Evolutionary conservation across 2,113 vertebrate species (phyloP).

Genomic region (Nycticorax nycticorax): DNA sequence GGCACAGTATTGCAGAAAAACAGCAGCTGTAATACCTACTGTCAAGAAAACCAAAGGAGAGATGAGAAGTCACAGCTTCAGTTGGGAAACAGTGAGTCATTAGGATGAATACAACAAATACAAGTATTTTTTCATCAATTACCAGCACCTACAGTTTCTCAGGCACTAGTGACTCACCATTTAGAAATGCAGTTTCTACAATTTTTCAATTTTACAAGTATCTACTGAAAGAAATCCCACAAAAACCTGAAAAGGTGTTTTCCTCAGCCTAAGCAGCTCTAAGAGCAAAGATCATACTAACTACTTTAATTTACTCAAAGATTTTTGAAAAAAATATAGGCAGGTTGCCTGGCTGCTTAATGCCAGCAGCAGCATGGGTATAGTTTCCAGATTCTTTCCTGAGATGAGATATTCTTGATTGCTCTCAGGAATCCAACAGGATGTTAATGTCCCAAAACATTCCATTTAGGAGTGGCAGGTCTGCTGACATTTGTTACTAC

Average conservation of each 20-base stretch:
- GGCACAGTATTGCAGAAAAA: not conserved
- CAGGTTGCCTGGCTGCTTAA: not conserved
- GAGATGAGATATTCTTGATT: not conserved
- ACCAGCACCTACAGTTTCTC: not conserved
- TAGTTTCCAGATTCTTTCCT: not conserved
- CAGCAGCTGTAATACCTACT: not conserved
- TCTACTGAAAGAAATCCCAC: not conserved
- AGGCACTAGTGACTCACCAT: not conserved
- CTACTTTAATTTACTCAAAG: not conserved
- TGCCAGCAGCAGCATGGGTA: no score
- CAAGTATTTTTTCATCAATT: not conserved
- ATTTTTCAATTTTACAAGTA: not conserved
- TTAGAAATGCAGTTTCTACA: not conserved
- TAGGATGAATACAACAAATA: not conserved
- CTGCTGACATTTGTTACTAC: not conserved
- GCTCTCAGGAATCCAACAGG: not conserved
- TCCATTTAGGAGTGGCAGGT: not conserved
- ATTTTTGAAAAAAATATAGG: not conserved
- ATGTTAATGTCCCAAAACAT: not conserved
- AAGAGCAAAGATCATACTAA: not conserved
- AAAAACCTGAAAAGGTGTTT: not conserved
- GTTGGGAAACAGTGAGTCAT: not conserved
- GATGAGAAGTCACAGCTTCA: not conserved
- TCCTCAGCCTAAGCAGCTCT: not conserved
- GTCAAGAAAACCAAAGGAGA: not conserved